phyloP scores from a whole-genome alignment of 2,797 vertebrate genomes.

The Molossus alvarezi region DNA sequence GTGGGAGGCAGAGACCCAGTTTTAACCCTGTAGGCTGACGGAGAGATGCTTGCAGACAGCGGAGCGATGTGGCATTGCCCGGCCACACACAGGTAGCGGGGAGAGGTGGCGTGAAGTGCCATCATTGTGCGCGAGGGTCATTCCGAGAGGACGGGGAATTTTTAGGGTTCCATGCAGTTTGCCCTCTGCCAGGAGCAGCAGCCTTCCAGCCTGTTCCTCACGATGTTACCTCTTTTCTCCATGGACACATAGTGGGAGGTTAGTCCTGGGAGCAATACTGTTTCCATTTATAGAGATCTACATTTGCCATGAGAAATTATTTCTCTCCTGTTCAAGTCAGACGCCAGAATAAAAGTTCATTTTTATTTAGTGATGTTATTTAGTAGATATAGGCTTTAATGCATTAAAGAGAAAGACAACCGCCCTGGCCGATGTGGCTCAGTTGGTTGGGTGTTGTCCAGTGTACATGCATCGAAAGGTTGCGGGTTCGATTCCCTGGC shows the following conservation, averaged over 20 bases:
- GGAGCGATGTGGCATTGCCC: neutral
- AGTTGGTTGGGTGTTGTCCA: too few species aligned
- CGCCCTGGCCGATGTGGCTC: too few species aligned
- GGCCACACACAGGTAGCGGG: neutral
- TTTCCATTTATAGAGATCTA: neutral
- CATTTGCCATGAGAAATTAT: neutral
- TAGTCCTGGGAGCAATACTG: neutral
- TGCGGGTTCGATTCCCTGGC: too few species aligned
- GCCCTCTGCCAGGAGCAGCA: neutral
- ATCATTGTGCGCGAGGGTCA: neutral
- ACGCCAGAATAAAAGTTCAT: conserved; percentile 15
- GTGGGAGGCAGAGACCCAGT: neutral
- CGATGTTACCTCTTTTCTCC: neutral
- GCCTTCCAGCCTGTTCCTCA: neutral
- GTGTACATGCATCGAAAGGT: too few species aligned
- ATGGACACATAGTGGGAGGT: neutral
- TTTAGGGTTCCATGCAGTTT: neutral
- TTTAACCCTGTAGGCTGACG: neutral
- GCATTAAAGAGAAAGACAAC: neutral
- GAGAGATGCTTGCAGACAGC: neutral
- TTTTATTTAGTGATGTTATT: neutral
- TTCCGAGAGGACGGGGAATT: neutral
- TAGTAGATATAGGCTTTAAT: neutral
- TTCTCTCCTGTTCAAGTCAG: conserved; percentile 32
- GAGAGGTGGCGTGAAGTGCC: neutral